Evolutionary conservation across 2,797 vertebrate genomes (phyloP).

Genomic region (Micromesistius poutassou): DNA sequence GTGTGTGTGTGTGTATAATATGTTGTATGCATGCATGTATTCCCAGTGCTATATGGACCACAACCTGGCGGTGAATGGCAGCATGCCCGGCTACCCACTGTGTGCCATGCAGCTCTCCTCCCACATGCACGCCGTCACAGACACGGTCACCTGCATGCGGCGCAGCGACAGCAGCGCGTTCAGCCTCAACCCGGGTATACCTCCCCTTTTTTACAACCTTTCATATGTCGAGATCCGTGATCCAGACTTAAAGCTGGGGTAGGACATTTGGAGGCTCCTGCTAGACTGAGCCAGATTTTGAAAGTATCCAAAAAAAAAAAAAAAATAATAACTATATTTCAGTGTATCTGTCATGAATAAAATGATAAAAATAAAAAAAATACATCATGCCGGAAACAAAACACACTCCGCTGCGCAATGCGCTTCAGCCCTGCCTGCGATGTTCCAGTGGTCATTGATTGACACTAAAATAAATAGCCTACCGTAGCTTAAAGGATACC

Average conservation of each 20-base stretch:
- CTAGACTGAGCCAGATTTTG: too few species aligned
- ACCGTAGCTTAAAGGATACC: not conserved
- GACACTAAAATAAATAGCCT: too few species aligned
- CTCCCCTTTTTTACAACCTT: not conserved
- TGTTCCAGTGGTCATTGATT: too few species aligned
- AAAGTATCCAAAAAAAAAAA: too few species aligned
- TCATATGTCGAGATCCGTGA: not conserved
- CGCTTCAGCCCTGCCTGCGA: too few species aligned
- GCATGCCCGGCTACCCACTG: constrained; percentile 78
- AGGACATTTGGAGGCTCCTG: too few species aligned
- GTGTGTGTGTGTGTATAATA: not conserved
- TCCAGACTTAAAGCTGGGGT: not conserved
- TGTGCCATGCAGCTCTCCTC: constrained; percentile 95
- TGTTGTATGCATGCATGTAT: not conserved
- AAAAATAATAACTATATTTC: too few species aligned
- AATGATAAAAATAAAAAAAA: too few species aligned
- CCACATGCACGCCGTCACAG: constrained; percentile 89
- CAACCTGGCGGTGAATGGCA: constrained; percentile 72
- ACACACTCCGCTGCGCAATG: too few species aligned
- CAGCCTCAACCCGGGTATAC: constrained; percentile 84
- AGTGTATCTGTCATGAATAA: too few species aligned
- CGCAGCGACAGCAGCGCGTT: constrained; percentile 81
- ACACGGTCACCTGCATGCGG: constrained; percentile 92
- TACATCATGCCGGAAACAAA: too few species aligned
- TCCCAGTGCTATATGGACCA: constrained; percentile 82